phyloP scores from a whole-genome alignment of 2,113 vertebrate genomes.

The Campylomormyrus numenius region DNA sequence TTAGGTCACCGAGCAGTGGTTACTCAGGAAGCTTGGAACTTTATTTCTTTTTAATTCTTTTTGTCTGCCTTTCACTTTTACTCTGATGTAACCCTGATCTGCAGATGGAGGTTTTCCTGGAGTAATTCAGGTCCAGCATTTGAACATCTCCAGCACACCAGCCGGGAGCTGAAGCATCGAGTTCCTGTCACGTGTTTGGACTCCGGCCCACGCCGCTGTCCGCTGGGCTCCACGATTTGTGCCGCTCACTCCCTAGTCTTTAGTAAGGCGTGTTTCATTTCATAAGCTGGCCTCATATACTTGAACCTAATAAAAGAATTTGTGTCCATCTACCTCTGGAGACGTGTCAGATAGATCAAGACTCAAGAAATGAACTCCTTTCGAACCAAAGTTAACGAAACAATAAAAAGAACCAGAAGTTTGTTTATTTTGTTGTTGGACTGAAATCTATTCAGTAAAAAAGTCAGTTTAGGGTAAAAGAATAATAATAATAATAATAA shows the following conservation, averaged over 20 bases:
- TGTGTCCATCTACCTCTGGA: not conserved
- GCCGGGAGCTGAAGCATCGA: not conserved
- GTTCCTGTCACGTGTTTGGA: not conserved
- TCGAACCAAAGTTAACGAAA: not conserved
- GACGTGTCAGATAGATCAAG: not conserved
- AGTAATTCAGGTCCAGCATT: not conserved
- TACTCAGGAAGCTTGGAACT: not conserved
- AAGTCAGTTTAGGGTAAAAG: not conserved
- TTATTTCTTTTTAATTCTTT: not conserved
- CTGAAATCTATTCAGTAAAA: not conserved
- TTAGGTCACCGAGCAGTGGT: not conserved
- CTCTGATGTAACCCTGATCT: not conserved
- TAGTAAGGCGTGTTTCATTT: not conserved
- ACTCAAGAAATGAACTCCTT: not conserved
- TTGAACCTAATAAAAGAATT: not conserved
- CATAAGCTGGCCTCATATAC: not conserved
- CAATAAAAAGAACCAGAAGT: not conserved
- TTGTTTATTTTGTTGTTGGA: not conserved
- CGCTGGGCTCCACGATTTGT: not conserved
- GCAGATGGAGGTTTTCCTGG: not conserved
- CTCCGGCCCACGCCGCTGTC: not conserved
- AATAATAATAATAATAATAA: no score
- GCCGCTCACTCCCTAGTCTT: not conserved
- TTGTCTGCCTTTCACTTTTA: not conserved
- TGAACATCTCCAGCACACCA: not conserved